A percentile compares a stretch with the other conserved stretches of the same genome.
phyloP scores from a whole-genome alignment of 1,140 invertebrate species.

The Zaprionus ghesquierei region DNA sequence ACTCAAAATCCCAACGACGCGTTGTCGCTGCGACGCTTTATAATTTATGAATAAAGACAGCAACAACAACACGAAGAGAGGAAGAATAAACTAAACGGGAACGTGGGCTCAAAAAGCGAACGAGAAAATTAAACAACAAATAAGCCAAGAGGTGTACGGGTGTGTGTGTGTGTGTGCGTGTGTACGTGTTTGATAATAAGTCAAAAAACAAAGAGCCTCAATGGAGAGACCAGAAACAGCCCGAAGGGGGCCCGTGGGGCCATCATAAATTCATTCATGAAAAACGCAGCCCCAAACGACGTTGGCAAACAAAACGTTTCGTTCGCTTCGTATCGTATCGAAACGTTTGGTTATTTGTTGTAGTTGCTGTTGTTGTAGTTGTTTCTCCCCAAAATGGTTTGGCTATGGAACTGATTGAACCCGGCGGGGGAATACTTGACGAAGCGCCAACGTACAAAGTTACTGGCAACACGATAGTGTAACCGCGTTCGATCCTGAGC shows the following conservation, averaged over 20 bases:
- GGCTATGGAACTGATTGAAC: constrained; percentile 29
- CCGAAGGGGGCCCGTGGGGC: constrained; percentile 6
- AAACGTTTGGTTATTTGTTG: neutral
- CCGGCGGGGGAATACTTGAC: constrained; percentile 12
- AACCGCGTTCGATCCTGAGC: too few relatives aligned
- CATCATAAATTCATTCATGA: constrained; percentile 78
- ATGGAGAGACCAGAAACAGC: constrained; percentile 3
- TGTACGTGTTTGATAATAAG: constrained; percentile 43
- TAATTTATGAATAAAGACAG: constrained; percentile 64
- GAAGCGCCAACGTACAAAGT: neutral
- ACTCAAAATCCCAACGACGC: constrained; percentile 3
- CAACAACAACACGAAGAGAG: neutral
- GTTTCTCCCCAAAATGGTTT: constrained; percentile 6
- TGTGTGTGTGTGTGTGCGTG: constrained; percentile 7
- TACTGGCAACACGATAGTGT: neutral
- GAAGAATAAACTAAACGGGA: constrained; percentile 24
- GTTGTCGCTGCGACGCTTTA: constrained; percentile 10
- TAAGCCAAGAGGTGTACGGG: constrained; percentile 17
- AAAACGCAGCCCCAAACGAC: constrained; percentile 41
- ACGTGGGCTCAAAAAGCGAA: constrained; percentile 10
- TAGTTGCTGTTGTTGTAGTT: neutral
- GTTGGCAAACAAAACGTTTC: constrained; percentile 19
- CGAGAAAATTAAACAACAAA: constrained; percentile 47
- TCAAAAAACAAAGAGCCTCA: constrained; percentile 33
- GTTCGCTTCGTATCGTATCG: neutral